Conservation (phyloP, 2,888 invertebrate species). For the Bruchidius siliquastri region DNA sequence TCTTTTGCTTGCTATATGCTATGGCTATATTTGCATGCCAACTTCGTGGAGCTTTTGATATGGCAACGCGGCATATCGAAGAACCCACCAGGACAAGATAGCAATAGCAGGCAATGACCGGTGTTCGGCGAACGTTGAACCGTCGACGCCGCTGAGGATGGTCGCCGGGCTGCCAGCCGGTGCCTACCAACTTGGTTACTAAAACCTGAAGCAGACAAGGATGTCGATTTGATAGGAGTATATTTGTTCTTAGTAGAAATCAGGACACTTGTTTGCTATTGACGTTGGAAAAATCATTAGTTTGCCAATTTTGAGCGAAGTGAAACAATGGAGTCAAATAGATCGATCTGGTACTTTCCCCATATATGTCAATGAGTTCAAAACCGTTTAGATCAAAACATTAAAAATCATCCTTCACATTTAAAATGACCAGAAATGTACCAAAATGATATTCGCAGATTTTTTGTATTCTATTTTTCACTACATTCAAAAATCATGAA, state of each 20-base stretch:
- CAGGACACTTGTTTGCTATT: background rate
- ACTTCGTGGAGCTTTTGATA: background rate
- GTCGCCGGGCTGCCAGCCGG: no score
- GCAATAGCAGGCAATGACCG: constrained; percentile 40
- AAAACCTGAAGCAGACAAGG: background rate
- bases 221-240: background rate
- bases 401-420: no score
- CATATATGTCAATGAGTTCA: no score
- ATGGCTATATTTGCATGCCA: no score
- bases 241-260: background rate
- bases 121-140: constrained; percentile 39
- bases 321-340: background rate
- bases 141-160: constrained; percentile 3
- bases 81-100: background rate
- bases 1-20: no score
- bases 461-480: no score
- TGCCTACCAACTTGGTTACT: background rate
- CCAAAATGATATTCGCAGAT: no score
- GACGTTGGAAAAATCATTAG: background rate
- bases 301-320: background rate
- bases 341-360: background rate
- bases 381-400: no score
- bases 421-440: no score
- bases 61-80: background rate
- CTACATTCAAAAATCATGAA: no score